Percentiles rank a stretch among this genome's conserved stretches.
These are phyloP conservation scores for Pseudococcus viburni DNA, from an alignment of 2,888 invertebrate species.

Conservation along the genomic window DNA sequence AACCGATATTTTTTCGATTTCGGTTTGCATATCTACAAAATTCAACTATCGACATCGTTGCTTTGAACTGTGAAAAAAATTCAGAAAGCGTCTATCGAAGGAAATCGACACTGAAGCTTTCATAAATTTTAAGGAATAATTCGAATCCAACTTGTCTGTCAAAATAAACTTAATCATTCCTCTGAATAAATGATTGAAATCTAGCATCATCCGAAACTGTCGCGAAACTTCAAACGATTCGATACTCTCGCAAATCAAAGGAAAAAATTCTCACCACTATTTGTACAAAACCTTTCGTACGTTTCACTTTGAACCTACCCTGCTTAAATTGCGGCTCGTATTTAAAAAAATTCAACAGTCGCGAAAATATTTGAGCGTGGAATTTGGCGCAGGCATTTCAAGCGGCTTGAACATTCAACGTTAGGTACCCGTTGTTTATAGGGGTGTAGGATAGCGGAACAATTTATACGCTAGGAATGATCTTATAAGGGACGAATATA, in stretches of 20 bases:
- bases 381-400: not conserved
- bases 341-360: conserved; percentile 3
- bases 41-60: too few species aligned
- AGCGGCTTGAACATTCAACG: too few species aligned
- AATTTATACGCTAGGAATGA: conserved; percentile 46
- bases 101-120: too few species aligned
- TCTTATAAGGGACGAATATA: conserved; percentile 31
- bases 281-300: not conserved
- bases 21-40: too few species aligned
- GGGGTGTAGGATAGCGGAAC: conserved; percentile 20
- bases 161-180: too few species aligned
- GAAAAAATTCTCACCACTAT: not conserved
- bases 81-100: too few species aligned
- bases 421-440: not conserved
- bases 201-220: too few species aligned
- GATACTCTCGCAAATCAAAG: not conserved
- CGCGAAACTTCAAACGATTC: not conserved
- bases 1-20: too few species aligned
- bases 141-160: too few species aligned
- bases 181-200: too few species aligned
- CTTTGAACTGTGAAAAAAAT: too few species aligned
- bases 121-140: too few species aligned
- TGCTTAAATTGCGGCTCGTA: not conserved
- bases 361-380: conserved; percentile 6
- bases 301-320: conserved; percentile 8